A percentile compares a stretch with the other conserved stretches of the same genome.
These are phyloP conservation scores for Procapra przewalskii DNA, from an alignment of 2,113 vertebrate species.

Conservation along the genomic window DNA sequence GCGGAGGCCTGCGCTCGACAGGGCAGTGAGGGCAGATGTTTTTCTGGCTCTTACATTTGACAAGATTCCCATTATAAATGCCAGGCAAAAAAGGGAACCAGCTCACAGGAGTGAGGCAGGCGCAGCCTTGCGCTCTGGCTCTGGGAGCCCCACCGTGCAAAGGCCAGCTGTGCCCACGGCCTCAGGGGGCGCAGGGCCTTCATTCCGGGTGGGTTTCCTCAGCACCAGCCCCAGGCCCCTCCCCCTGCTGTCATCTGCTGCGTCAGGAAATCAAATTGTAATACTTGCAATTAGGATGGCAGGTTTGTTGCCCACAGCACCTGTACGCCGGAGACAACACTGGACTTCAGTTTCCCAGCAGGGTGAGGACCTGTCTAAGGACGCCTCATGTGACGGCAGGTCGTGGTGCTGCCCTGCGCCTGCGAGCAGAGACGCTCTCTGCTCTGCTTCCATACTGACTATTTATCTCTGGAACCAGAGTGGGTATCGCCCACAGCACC, in stretches of 20 bases:
- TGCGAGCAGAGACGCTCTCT: not conserved
- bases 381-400: rapidly evolving
- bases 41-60: not conserved
- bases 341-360: not conserved
- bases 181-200: rapidly evolving
- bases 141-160: not conserved
- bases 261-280: not conserved
- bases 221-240: not conserved
- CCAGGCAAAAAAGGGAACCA: not conserved
- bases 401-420: not conserved
- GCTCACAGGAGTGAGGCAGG: not conserved
- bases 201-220: not conserved
- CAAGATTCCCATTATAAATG: not conserved
- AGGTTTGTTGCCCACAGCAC: not conserved
- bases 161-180: rapidly evolving
- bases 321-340: not conserved
- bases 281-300: not conserved
- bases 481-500: not conserved
- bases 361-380: not conserved
- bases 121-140: not conserved
- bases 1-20: rapidly evolving
- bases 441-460: not conserved
- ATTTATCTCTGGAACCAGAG: not conserved
- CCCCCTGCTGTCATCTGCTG: not conserved
- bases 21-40: not conserved